Percentiles rank a stretch among this genome's conserved stretches.
phyloP scores from a whole-genome alignment of 2,113 vertebrate genomes.

The Rana temporaria region DNA sequence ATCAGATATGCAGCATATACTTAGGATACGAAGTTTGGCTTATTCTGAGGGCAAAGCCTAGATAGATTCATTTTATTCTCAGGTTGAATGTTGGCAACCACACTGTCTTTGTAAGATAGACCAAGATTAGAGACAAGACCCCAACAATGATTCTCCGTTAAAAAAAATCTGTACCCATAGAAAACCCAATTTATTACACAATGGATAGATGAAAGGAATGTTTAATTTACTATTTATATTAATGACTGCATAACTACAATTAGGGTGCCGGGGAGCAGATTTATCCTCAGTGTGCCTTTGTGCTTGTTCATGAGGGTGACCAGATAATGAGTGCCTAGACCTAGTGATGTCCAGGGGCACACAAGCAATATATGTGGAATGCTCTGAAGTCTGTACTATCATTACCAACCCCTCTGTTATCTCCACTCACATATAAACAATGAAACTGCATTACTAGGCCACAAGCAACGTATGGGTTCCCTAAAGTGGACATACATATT shows the following conservation, averaged over 20 bases:
- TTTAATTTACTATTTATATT: neutral
- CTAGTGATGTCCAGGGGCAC: neutral
- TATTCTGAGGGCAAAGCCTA: too few relatives aligned
- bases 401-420: neutral
- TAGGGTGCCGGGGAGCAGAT: neutral
- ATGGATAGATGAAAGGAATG: neutral
- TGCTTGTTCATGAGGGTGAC: constrained; percentile 1
- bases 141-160: neutral
- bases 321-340: neutral
- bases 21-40: too few relatives aligned
- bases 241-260: neutral
- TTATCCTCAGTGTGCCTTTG: neutral
- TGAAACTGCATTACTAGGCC: neutral
- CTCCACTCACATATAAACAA: neutral
- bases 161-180: neutral
- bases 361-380: neutral
- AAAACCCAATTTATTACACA: neutral
- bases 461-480: too few relatives aligned
- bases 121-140: neutral
- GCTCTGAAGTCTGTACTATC: neutral
- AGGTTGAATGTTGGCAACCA: too few relatives aligned
- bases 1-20: too few relatives aligned
- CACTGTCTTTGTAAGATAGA: neutral
- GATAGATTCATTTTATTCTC: too few relatives aligned
- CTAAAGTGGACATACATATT: too few relatives aligned